A percentile compares a stretch with the other conserved stretches of the same genome.
phyloP scores from a whole-genome alignment of 2,888 invertebrate species.

The Cerastoderma edule region DNA sequence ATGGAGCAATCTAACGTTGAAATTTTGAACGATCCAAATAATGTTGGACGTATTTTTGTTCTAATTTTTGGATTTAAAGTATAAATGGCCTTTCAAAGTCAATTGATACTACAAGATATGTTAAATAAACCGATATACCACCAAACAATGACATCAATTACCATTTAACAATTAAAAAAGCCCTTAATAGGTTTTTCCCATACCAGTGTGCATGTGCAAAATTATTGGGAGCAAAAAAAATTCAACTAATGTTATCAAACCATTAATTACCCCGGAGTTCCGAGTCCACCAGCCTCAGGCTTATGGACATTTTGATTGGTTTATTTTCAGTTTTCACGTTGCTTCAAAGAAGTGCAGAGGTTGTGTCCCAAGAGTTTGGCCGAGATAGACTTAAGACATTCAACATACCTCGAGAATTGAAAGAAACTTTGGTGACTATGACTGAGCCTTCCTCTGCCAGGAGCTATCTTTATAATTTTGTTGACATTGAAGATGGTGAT shows the following conservation, averaged over 20 bases:
- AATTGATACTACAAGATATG: too few species aligned
- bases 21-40: too few species aligned
- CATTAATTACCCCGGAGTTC: too few species aligned
- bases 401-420: conserved; percentile 30
- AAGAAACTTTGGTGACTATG: conserved; percentile 24
- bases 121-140: too few species aligned
- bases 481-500: background rate
- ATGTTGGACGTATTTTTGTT: too few species aligned
- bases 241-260: background rate
- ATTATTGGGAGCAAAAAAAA: background rate
- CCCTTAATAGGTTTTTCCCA: background rate
- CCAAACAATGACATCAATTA: background rate
- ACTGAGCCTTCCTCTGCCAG: conserved; percentile 6
- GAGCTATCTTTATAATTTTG: background rate
- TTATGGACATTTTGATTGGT: background rate
- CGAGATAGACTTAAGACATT: conserved; percentile 13
- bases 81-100: too few species aligned
- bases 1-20: too few species aligned
- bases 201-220: background rate
- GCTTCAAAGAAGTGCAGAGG: conserved; percentile 33
- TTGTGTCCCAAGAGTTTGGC: conserved; percentile 30
- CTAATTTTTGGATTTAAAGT: too few species aligned
- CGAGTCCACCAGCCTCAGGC: too few species aligned
- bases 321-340: conserved; percentile 38
- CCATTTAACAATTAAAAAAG: background rate